A percentile compares a stretch with the other conserved stretches of the same genome.
Conservation (phyloP, 2,888 invertebrate genomes). For the Rhopalosiphum nymphaeae region DNA sequence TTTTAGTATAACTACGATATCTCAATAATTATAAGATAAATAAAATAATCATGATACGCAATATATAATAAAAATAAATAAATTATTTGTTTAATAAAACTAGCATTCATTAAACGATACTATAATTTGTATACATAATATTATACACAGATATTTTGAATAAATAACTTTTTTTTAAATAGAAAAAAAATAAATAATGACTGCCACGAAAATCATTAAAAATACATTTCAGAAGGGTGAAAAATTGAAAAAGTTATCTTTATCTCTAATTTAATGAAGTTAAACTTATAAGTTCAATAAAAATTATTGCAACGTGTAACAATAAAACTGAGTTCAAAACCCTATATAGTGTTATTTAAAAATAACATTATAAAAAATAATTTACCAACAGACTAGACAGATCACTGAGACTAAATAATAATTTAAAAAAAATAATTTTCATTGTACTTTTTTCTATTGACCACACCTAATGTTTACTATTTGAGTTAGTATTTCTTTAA, state of each 20-base stretch:
- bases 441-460: background rate
- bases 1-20: background rate
- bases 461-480: background rate
- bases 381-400: background rate
- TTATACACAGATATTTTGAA: background rate
- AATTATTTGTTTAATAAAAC: background rate
- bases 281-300: background rate
- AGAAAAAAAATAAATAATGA: background rate
- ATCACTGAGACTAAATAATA: background rate
- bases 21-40: background rate
- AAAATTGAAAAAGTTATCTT: constrained; percentile 16
- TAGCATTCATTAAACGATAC: background rate
- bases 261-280: background rate
- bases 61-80: background rate
- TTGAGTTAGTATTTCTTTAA: background rate
- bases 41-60: too few species aligned
- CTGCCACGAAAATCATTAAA: background rate
- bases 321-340: background rate
- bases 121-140: background rate
- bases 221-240: background rate
- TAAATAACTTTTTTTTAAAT: background rate
- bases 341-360: background rate
- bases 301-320: background rate
- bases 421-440: background rate
- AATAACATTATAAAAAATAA: background rate